Evolutionary conservation across 2,797 vertebrate genomes (phyloP).

Genomic region (Masticophis lateralis): DNA sequence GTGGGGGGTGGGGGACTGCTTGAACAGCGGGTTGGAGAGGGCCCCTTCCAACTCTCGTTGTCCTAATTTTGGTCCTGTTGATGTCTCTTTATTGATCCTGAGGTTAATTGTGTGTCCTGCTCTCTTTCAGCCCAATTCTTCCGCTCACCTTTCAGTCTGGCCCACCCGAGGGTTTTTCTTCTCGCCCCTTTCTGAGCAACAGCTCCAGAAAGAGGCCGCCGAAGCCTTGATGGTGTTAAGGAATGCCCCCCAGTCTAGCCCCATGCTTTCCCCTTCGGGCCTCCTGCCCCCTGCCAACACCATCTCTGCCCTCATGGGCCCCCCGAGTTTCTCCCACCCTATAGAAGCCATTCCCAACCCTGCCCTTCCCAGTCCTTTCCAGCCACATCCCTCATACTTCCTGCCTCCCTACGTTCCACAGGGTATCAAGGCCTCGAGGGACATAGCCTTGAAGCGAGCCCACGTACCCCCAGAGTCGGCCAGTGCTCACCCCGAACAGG

Average conservation of each 20-base stretch:
- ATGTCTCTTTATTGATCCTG: not conserved
- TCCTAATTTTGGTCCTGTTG: not conserved
- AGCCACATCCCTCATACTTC: not conserved
- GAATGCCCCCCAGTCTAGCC: conserved; percentile 47
- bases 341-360: not conserved
- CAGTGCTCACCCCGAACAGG: not conserved
- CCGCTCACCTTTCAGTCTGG: conserved; percentile 35
- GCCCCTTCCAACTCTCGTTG: not conserved
- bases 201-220: conserved; percentile 63
- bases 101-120: conserved; percentile 4
- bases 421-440: not conserved
- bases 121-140: conserved; percentile 45
- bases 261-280: not conserved
- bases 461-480: not conserved
- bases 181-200: conserved; percentile 42
- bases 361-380: not conserved
- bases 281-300: not conserved
- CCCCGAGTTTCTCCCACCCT: not conserved
- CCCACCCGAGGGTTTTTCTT: conserved; percentile 44
- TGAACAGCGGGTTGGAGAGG: not conserved
- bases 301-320: not conserved
- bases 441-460: not conserved
- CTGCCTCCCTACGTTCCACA: not conserved
- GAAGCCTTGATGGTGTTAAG: conserved; percentile 65
- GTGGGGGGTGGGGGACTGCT: not conserved